Conservation (phyloP, 2,888 invertebrate species). For the Anthophora plumipes region DNA sequence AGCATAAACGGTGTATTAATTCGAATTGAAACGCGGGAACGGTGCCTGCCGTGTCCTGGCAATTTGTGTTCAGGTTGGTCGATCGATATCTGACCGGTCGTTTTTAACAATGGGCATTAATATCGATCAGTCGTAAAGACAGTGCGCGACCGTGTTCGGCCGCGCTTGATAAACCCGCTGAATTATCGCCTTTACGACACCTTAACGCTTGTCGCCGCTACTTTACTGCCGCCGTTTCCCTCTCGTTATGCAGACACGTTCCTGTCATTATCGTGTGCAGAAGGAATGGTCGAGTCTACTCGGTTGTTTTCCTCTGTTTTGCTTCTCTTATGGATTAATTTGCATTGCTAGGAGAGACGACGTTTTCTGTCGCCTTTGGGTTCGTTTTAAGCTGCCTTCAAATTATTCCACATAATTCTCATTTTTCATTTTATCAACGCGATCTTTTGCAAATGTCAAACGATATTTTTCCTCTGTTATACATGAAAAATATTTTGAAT, state of each 20-base stretch:
- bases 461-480: too few relatives aligned
- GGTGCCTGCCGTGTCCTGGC: constrained; percentile 25
- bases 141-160: constrained; percentile 56
- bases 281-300: constrained; percentile 1
- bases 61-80: constrained; percentile 50
- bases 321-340: too few relatives aligned
- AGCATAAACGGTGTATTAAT: constrained; percentile 41
- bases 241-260: constrained; percentile 49
- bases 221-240: constrained; percentile 55
- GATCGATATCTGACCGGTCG: constrained; percentile 58
- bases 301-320: not conserved
- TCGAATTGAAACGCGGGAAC: constrained; percentile 31
- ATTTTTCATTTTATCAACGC: too few relatives aligned
- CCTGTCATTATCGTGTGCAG: constrained; percentile 41
- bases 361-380: too few relatives aligned
- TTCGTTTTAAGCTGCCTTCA: too few relatives aligned
- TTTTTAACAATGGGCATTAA: constrained; percentile 68
- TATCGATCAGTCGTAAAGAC: constrained; percentile 65
- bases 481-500: too few relatives aligned
- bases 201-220: constrained; percentile 58
- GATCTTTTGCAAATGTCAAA: too few relatives aligned
- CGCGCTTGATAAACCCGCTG: constrained; percentile 68
- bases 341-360: too few relatives aligned
- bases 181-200: constrained; percentile 66
- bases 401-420: too few relatives aligned